These are phyloP conservation scores for Erinaceus europaeus DNA, from an alignment of 2,113 vertebrate species.

Conservation along the genomic window DNA sequence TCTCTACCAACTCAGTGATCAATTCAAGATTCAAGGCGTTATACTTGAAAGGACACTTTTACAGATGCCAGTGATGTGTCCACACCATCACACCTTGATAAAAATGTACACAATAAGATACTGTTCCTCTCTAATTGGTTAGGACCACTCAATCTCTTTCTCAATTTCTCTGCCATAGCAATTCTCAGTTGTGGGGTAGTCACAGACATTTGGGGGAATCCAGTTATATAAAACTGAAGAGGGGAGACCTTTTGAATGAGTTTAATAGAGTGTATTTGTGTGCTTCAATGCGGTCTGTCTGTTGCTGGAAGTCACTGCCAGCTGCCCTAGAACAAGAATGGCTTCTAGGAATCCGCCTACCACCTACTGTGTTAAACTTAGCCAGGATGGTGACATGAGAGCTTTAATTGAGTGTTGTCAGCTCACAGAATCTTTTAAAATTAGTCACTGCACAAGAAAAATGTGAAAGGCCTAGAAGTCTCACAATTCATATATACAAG, in stretches of 20 bases:
- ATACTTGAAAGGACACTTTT: not conserved
- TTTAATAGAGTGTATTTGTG: not conserved
- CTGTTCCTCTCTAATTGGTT: not conserved
- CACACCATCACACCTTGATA: not conserved
- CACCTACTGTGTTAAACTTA: not conserved
- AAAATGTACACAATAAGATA: not conserved
- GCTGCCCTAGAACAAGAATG: not conserved
- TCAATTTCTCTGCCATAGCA: not conserved
- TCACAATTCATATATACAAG: constrained; percentile 23
- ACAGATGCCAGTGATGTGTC: not conserved
- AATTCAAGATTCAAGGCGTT: not conserved
- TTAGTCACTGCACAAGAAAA: constrained; percentile 56
- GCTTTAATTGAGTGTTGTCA: constrained; percentile 52
- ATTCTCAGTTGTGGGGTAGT: not conserved
- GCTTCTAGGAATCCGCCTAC: constrained; percentile 30
- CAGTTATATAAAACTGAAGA: not conserved
- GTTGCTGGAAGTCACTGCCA: constrained; percentile 1
- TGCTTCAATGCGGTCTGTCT: not conserved
- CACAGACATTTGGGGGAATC: not conserved
- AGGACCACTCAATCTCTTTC: not conserved
- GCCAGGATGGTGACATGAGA: not conserved
- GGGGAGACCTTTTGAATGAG: not conserved
- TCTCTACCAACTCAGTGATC: not conserved
- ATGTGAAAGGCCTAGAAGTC: constrained; percentile 22
- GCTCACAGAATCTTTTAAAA: constrained; percentile 48